Base-by-base conservation (phyloP, 2,888 invertebrate species). In the Nomada lathburiana region DNA sequence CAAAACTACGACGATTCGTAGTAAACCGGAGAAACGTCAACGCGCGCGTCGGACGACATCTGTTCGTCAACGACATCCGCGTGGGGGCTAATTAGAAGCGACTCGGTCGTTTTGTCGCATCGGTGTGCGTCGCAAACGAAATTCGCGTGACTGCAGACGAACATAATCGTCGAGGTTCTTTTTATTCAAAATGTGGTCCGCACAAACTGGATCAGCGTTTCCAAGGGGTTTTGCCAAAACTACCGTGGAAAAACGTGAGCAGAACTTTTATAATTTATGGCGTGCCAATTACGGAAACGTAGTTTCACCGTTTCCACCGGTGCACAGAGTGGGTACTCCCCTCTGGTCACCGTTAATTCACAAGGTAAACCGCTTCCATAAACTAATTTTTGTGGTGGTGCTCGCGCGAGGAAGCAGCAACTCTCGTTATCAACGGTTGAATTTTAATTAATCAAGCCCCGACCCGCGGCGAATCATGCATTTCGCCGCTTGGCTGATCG, bases 401-500 rank as follows among this genome's bases (percentile, higher is more conserved):
- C 1, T 23, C n/a, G 16, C n/a, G 60, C 4, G 52, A 11, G 26
- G 53, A 60, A 53, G 29, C n/a, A 23, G 13, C 62, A 62, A 57
- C 76, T 23, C 68, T 13, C 55, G 47, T 76, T 63, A 62, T 50
- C 77, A 76, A 67, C 78, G 36, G 60, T 9, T 68, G 42, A 55
- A 78, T 78, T 77, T 76, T 68, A 77, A 78, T 78, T 78, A 78
- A 78, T 78, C 78, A 63, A 62, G 36, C 42, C 42, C 68, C 42
- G 1, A 9, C 23, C 18, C 13, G 26, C 23, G 44, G 53, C 50
- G 42, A 65, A 77, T 76, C 50, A 53, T 29, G 77, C 18, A 52
- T 57, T 26, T 55, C 62, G 18, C 18, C 36, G 68, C 26, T 4
- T 18, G 47, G 47, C 26, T 57, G 47, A 55, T 44, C 52, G 29